Conservation (phyloP, 2,888 invertebrate genomes). For the Plagodis dolabraria region DNA sequence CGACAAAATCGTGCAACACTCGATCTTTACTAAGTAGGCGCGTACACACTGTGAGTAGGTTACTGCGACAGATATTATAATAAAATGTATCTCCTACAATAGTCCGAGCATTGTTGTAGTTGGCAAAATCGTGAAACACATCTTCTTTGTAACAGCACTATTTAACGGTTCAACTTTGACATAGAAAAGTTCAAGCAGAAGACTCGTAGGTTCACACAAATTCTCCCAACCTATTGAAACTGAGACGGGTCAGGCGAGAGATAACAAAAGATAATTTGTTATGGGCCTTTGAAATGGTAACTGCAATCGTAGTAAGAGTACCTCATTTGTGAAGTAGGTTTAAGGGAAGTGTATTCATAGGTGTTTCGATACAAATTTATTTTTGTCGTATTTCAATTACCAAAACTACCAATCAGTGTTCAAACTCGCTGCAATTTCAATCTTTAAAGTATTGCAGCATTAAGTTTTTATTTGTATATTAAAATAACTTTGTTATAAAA, state of each 20-base stretch:
- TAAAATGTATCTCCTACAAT: conserved; percentile 54
- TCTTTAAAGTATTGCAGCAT: too few relatives aligned
- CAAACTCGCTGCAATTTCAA: too few relatives aligned
- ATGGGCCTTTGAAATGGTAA: conserved; percentile 24
- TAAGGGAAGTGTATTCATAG: conserved; percentile 6
- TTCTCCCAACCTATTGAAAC: conserved; percentile 37
- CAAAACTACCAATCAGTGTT: not conserved
- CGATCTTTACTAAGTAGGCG: conserved; percentile 25
- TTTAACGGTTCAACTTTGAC: conserved; percentile 80
- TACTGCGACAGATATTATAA: conserved; percentile 35
- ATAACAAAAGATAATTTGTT: conserved; percentile 28
- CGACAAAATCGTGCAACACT: conserved; percentile 34
- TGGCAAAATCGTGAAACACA: conserved; percentile 63
- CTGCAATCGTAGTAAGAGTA: conserved; percentile 18
- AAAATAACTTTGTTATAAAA: too few relatives aligned
- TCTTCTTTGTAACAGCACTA: conserved; percentile 53
- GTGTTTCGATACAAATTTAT: not conserved
- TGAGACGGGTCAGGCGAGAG: conserved; percentile 9
- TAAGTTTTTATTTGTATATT: too few relatives aligned
- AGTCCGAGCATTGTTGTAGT: conserved; percentile 59
- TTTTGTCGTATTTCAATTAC: not conserved
- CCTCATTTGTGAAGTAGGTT: conserved; percentile 17
- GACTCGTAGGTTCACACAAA: conserved; percentile 40
- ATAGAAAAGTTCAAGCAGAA: conserved; percentile 50
- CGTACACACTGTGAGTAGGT: conserved; percentile 33